phyloP scores from a whole-genome alignment of 2,797 vertebrate species.

The Bovichtus diacanthus region DNA sequence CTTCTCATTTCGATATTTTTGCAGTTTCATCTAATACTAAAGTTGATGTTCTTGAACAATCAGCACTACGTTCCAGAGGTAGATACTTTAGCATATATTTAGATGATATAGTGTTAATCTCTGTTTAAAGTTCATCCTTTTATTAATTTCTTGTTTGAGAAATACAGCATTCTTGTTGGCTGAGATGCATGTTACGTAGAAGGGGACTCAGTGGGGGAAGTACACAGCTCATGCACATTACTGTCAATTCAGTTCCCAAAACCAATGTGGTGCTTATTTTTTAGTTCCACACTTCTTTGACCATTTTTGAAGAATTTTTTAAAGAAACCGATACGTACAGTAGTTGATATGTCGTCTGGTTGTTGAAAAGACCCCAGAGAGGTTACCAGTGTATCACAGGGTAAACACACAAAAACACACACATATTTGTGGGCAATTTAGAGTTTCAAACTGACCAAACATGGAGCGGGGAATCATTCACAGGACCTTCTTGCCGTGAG shows the following conservation, averaged over 20 bases:
- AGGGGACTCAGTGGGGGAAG: constrained; percentile 11
- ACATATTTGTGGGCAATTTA: constrained; percentile 42
- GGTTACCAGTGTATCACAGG: constrained; percentile 40
- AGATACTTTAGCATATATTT: background rate
- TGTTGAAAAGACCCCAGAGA: constrained; percentile 17
- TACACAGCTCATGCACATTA: constrained; percentile 2
- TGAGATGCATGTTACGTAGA: background rate
- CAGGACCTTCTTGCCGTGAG: background rate
- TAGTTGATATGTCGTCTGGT: constrained; percentile 27
- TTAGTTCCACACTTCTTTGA: constrained; percentile 19
- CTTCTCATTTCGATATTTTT: background rate
- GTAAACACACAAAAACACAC: constrained; percentile 26
- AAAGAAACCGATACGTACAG: constrained; percentile 7
- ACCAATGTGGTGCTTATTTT: constrained; percentile 2
- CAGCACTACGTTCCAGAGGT: background rate
- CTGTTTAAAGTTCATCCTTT: background rate
- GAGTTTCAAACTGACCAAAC: constrained; percentile 55
- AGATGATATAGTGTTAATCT: background rate
- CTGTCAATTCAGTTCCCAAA: constrained; percentile 25
- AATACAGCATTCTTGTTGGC: background rate
- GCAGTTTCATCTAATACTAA: background rate
- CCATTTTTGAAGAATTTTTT: background rate
- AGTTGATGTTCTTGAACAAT: constrained; percentile 1
- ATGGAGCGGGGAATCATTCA: background rate
- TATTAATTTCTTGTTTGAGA: constrained; percentile 15